Evolutionary conservation across 1,140 invertebrate genomes (phyloP), one percentile per base, ranked within the genome.

Genomic region (Aphis gossypii): DNA sequence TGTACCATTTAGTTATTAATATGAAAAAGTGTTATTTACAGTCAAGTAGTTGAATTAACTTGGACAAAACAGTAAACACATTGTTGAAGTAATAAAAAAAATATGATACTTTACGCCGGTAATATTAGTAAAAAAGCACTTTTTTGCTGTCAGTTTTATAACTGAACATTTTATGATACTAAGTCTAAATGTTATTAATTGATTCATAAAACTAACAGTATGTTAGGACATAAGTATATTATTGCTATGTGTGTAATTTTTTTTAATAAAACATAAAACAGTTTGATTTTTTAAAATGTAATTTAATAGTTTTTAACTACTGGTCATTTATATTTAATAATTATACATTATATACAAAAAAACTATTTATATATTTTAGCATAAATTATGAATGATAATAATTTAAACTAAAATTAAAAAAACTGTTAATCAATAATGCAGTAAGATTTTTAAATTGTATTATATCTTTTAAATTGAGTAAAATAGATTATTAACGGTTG

Each of bases 1-100:
- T n/a, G 30, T 88, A 51, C 86, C 46, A 88, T 88, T 51, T 88
- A 54, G 87, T 54, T 88, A 88, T 51, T 54, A 88, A 88, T 88
- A 20, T 21, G 20, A 51, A 88, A 51, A 48, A 21, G 3, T 2
- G 25, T 48, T 20, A 51, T 48, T 87, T 51, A 87, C 44, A 46
- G 44, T 51, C 14, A 35, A n/a, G 86, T 87, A 87, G 86, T 30
- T 44, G 83, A 84, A 84, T 87, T 35, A 18, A 87, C 30, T 87
- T 9, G 41, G 21, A 83, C 35, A 46, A 87, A 87, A 46, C 41
- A 46, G 35, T 44, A 18, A 87, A 87, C 84, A 46, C 84, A 87
- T 46, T 87, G 44, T 46, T 87, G 5, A 21, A 87, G 35, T 87
- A n/a, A 87, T 87, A 87, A 87, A 46, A 46, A 86, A 23, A 83